Conservation (phyloP, 2,888 invertebrate genomes). For the Microctonus hyperodae region DNA sequence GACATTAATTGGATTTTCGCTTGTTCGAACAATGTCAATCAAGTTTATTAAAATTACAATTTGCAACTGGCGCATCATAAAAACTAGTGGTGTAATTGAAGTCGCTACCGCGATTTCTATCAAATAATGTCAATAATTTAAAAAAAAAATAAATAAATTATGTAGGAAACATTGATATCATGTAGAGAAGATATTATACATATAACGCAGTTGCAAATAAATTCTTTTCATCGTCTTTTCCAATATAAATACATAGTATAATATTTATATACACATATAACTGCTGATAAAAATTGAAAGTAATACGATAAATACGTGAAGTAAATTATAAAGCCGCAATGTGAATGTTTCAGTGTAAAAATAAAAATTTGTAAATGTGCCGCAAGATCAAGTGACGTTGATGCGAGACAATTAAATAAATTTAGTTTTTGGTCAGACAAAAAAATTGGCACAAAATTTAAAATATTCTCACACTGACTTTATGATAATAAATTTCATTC, state of each 20-base stretch:
- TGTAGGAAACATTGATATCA: background rate
- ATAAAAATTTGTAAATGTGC: background rate
- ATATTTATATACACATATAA: too few relatives aligned
- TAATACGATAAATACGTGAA: background rate
- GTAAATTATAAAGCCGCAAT: background rate
- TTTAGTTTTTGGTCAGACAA: background rate
- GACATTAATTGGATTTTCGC: constrained; percentile 26
- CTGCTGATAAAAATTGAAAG: background rate
- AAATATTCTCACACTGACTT: background rate
- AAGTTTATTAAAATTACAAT: constrained; percentile 13
- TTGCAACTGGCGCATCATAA: background rate
- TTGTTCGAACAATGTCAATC: background rate
- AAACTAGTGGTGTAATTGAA: background rate
- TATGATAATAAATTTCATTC: too few relatives aligned
- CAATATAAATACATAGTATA: background rate
- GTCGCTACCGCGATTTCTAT: background rate
- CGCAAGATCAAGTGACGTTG: background rate
- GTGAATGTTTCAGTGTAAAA: background rate
- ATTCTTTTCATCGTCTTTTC: background rate
- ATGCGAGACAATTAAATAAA: background rate
- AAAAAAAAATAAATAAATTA: background rate
- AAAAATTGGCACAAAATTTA: background rate
- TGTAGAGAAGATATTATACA: background rate
- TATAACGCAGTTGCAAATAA: background rate
- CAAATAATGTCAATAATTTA: background rate